Conservation (phyloP, 2,113 vertebrate species). For the Callopanchax toddi region DNA sequence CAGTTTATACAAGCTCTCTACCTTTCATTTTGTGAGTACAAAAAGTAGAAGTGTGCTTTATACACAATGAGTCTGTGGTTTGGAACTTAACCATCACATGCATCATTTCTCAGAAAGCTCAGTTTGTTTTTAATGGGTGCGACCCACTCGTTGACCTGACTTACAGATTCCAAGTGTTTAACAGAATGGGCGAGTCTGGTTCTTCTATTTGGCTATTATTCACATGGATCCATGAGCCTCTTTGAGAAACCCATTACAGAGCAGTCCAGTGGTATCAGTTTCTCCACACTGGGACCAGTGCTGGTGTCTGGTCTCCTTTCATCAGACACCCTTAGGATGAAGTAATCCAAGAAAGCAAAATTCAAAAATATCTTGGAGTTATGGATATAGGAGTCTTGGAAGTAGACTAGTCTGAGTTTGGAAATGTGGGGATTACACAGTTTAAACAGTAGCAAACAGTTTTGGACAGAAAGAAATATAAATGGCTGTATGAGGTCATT, state of each 20-base stretch:
- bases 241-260: constrained; percentile 62
- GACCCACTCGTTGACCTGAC: constrained; percentile 38
- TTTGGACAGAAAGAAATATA: too few relatives aligned
- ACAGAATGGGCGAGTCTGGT: constrained; percentile 47
- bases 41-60: not conserved
- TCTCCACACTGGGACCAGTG: constrained; percentile 58
- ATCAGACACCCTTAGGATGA: constrained; percentile 56
- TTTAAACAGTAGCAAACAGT: too few relatives aligned
- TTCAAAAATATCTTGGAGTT: constrained; percentile 52
- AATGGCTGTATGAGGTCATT: too few relatives aligned
- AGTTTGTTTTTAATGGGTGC: constrained; percentile 36
- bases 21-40: constrained; percentile 1
- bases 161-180: constrained; percentile 52
- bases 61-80: not conserved
- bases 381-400: constrained; percentile 14
- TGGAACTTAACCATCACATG: constrained; percentile 21
- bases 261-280: constrained; percentile 52
- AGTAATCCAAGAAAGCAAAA: constrained; percentile 58
- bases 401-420: constrained; percentile 2
- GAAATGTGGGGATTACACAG: too few relatives aligned
- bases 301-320: constrained; percentile 58
- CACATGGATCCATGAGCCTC: constrained; percentile 62
- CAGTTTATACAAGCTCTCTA: not conserved
- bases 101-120: constrained; percentile 49
- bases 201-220: constrained; percentile 56